Evolutionary conservation across 2,888 invertebrate genomes (phyloP), one percentile per base, ranked within the genome.

Genomic region (Scaptomyza reducta): DNA sequence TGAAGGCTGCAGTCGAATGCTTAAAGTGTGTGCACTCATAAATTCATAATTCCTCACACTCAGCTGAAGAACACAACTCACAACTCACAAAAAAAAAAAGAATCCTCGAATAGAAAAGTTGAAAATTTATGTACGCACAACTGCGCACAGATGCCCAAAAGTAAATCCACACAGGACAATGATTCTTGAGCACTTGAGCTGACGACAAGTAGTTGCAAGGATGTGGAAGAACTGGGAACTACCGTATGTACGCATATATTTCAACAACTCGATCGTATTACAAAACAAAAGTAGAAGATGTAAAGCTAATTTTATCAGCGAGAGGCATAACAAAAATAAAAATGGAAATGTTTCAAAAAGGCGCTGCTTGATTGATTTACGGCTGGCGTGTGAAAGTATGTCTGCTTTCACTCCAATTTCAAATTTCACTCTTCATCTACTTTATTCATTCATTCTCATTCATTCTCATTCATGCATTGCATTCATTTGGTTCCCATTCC

Each of bases 331-430:
- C 13, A 40, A 42, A 14, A 50, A 16, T 29, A 44, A 13, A 33
- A 41, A 55, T 46, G 45, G 38, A 71, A 60, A 59, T 65, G 70
- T 58, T 70, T 62, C 11, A 47, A 57, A 72, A 72, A 70, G 67
- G 78, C 42, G 50, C 50, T 72, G 79, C 62, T 61, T 79, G 87
- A 87, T 87, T 87, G 87, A 87, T 87, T 87, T 87, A 87, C 69
- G 68, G 46, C 6, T 16, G 22, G 16, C 38, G 58, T 75, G 70
- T 33, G n/a, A 14, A 16, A 7, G 35, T 46, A 41, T 59, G 46
- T 40, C 57, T 61, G 67, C 56, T 74, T 79, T 67, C 76, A 46
- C 67, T 74, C 55, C 62, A 64, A 67, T 51, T 70, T 60, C 61
- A 40, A 62, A 77, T 81, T 76, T 78, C 70, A 79, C 79, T 73